These are phyloP conservation scores for Turnix velox DNA, from an alignment of 2,113 vertebrate species.

Conservation along the genomic window DNA sequence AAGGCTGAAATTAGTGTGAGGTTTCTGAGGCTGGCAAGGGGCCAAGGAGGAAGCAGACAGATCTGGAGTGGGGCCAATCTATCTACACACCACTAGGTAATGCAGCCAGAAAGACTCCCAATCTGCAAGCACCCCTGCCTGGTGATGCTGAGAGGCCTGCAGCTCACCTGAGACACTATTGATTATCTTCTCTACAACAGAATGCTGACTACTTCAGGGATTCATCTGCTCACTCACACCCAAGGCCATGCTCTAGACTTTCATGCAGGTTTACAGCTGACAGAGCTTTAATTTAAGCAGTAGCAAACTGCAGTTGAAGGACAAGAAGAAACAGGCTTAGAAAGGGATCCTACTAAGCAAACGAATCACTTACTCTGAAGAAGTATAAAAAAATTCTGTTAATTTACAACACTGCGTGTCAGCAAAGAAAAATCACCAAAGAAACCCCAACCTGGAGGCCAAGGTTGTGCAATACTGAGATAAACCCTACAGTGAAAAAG, in stretches of 20 bases:
- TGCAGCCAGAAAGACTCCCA: neutral
- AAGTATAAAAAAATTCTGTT: neutral
- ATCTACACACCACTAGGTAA: neutral
- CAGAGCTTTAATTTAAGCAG: neutral
- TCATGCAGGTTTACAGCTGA: neutral
- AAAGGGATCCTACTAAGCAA: neutral
- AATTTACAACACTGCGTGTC: neutral
- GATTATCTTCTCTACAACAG: neutral
- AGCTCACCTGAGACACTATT: neutral
- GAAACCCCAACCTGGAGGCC: slow-evolving; percentile 56
- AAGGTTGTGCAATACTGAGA: slow-evolving; percentile 23
- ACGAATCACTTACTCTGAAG: neutral
- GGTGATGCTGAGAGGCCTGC: neutral
- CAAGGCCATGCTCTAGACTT: neutral
- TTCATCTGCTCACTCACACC: neutral
- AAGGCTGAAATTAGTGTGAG: neutral
- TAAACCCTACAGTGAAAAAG: slow-evolving; percentile 42
- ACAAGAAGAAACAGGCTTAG: neutral
- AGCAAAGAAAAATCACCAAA: slow-evolving; percentile 24
- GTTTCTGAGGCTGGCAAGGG: neutral
- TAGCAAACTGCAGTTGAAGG: neutral
- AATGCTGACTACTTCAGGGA: neutral
- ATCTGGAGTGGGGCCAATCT: neutral
- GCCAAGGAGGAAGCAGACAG: neutral
- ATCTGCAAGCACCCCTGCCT: neutral